phyloP scores from a whole-genome alignment of 1,140 invertebrate genomes.

The Argopecten irradians region DNA sequence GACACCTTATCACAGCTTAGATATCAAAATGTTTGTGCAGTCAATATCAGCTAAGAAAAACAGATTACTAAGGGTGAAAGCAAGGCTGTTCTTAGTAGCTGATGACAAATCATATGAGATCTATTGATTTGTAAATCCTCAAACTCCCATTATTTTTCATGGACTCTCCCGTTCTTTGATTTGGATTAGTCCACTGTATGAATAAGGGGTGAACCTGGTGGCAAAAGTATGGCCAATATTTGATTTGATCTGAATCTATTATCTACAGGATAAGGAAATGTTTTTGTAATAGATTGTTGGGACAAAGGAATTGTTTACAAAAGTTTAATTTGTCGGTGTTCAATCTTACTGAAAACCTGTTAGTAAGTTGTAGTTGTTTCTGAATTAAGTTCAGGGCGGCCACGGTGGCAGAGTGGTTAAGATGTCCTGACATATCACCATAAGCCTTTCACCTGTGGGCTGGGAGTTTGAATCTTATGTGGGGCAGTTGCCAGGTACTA shows the following conservation, averaged over 20 bases:
- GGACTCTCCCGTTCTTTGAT: background rate
- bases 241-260: background rate
- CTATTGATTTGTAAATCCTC: background rate
- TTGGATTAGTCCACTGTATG: background rate
- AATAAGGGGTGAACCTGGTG: background rate
- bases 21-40: background rate
- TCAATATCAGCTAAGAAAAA: background rate
- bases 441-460: too few species aligned
- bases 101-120: background rate
- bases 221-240: too few species aligned
- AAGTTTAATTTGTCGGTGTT: background rate
- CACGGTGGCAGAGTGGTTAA: too few species aligned
- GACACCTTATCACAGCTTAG: background rate
- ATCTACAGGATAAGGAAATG: conserved; percentile 1
- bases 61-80: background rate
- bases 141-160: background rate
- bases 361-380: too few species aligned
- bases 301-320: background rate
- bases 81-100: background rate
- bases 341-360: too few species aligned
- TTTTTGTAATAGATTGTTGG: background rate
- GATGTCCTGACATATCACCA: too few species aligned
- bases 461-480: too few species aligned
- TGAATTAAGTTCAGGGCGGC: too few species aligned
- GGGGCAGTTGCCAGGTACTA: too few species aligned